Evolutionary conservation across 1,140 invertebrate species (phyloP).

Genomic region (Drosophila mojavensis): DNA sequence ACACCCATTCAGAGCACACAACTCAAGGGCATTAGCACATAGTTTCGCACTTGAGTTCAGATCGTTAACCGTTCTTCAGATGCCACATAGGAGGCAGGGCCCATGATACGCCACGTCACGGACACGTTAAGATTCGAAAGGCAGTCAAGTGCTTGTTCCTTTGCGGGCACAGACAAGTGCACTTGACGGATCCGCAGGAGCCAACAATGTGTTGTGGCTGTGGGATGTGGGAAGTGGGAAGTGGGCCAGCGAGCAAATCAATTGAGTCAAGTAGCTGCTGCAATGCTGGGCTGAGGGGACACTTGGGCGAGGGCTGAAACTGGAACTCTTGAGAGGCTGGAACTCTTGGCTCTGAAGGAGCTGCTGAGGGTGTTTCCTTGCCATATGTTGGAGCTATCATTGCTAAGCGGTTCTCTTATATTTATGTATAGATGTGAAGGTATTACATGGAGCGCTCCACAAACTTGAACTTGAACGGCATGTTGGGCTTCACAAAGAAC

Average conservation of each 20-base stretch:
- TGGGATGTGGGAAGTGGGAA: no score
- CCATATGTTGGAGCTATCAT: slow-evolving; percentile 7
- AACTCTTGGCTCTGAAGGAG: slow-evolving; percentile 32
- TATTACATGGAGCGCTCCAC: slow-evolving; percentile 53
- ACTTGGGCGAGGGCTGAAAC: slow-evolving; percentile 27
- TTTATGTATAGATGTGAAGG: no score
- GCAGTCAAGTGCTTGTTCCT: slow-evolving; percentile 41
- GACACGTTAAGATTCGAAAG: slow-evolving; percentile 13
- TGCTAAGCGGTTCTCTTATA: neutral
- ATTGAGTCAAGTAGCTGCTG: slow-evolving; percentile 42
- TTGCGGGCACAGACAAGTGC: slow-evolving; percentile 34
- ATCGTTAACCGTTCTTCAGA: slow-evolving; percentile 4
- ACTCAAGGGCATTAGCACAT: neutral
- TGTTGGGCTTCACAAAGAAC: slow-evolving; percentile 72
- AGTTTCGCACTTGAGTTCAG: neutral
- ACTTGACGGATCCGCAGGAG: slow-evolving; percentile 25
- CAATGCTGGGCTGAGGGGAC: slow-evolving; percentile 42
- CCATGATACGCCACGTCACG: slow-evolving; percentile 28
- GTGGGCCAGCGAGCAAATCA: slow-evolving; percentile 16
- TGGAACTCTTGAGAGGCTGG: slow-evolving; percentile 14
- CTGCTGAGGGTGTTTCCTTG: neutral
- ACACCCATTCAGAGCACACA: no score
- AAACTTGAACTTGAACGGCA: slow-evolving; percentile 79
- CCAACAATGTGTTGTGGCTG: neutral
- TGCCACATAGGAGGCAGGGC: slow-evolving; percentile 10